Evolutionary conservation across 2,797 vertebrate species (phyloP), one percentile per base, ranked within the genome.

Genomic region (Catostomus latipinnis): DNA sequence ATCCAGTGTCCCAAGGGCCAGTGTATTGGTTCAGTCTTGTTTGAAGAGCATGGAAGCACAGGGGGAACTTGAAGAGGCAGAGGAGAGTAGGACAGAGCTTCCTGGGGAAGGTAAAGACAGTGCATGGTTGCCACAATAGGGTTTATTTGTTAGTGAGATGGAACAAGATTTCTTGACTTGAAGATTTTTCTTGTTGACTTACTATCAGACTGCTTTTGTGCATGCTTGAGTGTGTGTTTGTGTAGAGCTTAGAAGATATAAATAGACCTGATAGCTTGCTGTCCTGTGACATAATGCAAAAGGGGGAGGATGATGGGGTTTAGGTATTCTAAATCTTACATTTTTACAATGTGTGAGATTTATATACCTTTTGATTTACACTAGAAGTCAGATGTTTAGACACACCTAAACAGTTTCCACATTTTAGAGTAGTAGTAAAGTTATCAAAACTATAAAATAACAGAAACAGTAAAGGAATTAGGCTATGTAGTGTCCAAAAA

Each of bases 221-320:
- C 34, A 57, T 43, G 22, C 34, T n/a, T 57, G 53, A 22, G 63
- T 67, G 70, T 54, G 82, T 84, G 80, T 82, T 83, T 84, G 83
- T 82, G 22, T 63, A 78, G 86, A 87, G 88, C 87, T 83, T 88
- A 89, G 87, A 84, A 82, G 89, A 54, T 94, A 93, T 90, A 92
- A 93, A 93, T 93, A 93, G 92, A 78, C 66, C 74, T 89, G 49
- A 86, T 81, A 88, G 83, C 86, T 86, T 88, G 88, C 87, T 83
- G 48, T 82, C 81, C 81, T 81, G 85, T 53, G 66, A 82, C 86
- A 84, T 81, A 87, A 72, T 86, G 87, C 76, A 80, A 74, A 80
- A 84, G 83, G 49, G 72, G 34, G 57, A 49, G 52, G 69, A 66
- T 45, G 69, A 54, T 65, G 34, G 34, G 34, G 2, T 34, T 34